Evolutionary conservation across 64 coral and sea anemone genomes (phyloP).

Genomic region (Stichodactyla mertensii): DNA sequence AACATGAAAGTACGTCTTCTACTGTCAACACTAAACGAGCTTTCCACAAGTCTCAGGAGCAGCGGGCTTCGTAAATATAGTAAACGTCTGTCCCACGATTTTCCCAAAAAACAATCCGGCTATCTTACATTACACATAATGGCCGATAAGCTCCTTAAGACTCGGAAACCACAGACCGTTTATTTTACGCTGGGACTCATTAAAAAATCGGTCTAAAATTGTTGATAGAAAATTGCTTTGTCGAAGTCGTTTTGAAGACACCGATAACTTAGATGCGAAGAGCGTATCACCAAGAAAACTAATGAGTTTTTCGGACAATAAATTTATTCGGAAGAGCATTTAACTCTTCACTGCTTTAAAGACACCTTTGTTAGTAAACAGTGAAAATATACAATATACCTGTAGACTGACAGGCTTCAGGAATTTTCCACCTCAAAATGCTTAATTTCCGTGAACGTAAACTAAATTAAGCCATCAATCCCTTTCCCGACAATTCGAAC

Average conservation of each 20-base stretch:
- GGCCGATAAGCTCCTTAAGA: slow-evolving; percentile 6
- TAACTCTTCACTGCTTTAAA: too few species aligned
- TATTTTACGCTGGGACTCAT: background rate
- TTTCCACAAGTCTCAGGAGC: background rate
- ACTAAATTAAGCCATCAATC: too few species aligned
- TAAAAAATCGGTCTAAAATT: background rate
- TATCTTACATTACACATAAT: slow-evolving; percentile 11
- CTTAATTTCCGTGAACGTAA: background rate
- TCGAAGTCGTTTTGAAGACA: background rate
- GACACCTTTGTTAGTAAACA: too few species aligned
- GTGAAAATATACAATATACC: too few species aligned
- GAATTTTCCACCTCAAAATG: background rate
- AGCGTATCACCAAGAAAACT: too few species aligned
- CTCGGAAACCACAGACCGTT: background rate
- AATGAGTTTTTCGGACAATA: too few species aligned
- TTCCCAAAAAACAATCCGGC: background rate
- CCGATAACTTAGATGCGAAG: too few species aligned
- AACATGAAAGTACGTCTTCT: background rate
- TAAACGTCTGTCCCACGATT: slow-evolving; percentile 1
- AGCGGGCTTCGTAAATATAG: background rate
- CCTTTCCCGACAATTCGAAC: too few species aligned
- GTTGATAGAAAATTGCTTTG: background rate
- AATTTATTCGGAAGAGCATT: too few species aligned
- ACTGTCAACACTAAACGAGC: background rate
- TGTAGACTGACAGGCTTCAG: too few species aligned